Base-by-base conservation (phyloP, 2,113 vertebrate genomes). In the Eretmochelys imbricata region DNA sequence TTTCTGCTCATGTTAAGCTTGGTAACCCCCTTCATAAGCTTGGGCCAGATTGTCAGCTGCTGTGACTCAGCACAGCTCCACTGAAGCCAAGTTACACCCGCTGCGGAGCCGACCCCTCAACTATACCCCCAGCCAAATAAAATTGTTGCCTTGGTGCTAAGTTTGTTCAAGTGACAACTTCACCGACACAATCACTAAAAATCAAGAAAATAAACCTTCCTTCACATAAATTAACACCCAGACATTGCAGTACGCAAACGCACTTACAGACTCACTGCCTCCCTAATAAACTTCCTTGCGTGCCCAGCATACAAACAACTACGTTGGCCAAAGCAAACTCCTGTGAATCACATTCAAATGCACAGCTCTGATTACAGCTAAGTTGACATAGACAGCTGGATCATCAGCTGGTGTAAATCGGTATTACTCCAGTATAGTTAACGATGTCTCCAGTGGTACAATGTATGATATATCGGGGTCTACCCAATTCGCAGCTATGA, bases 231-330 rank as follows among this genome's bases (percentile, higher is more conserved):
- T 27, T 25, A 17, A 53, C 31, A 54, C 72, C 49, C 76, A 75
- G 72, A 46, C 25, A 31, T 5, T 16, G 7, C 49, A 35, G 10
- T 86, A 42, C 12, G 2, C 0, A 0, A 38, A 1, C n/a, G 35
- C 16, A 20, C 69, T 91, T 95, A 59, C 42, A 88, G 81, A 8
- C 50, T 79, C 35, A 49, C 80, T 85, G 46, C 53, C 84, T 35
- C 31, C 62, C 62, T 65, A 27, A 55, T 51, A 88, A 59, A 20
- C 22, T 24, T 31, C 24, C 10, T 88, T 80, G 46, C 5, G 27
- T 8, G 88, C 17, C 38, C 59, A 75, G 10, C 3, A 65, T 1
- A 0, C 10, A n/a, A 53, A 2, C 13, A 82, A 35, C 50, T 4
- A 2, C 5, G 49, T 11, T 17, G 72, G 29, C n/a, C 12, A 6